Base-by-base conservation (phyloP, 2,888 invertebrate species). In the Tetragnatha montana region DNA sequence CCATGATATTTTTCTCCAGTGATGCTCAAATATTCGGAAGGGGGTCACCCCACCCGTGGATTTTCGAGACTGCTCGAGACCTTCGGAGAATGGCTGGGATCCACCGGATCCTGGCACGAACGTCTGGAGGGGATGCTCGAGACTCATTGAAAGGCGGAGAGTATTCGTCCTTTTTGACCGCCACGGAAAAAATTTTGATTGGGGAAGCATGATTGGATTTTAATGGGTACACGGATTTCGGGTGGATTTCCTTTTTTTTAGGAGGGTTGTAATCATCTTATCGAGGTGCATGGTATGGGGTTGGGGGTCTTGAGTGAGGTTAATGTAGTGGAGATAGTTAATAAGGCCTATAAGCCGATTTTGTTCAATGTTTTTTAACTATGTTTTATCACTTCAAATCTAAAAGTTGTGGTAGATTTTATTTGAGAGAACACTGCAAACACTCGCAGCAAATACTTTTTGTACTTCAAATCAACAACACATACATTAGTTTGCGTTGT, bases 41-140 rank as follows among this genome's bases (percentile, higher is more conserved):
- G 35, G 35, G 35, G 35, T 35, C 35, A 35, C 35, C 35, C 35
- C 35, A 35, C 35, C 35, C 35, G 35, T 35, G 35, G 35, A 35
- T 35, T 35, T 35, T 35, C 35, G 35, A 35, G 35, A 35, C 35
- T 35, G 35, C 35, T 35, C 35, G 35, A 35, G 75, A 35, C 83
- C 84, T 84, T 84, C 69, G 19, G 17, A 84, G 76, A 47, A 49
- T 69, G 84, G 84, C 84, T 75, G 84, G 75, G 47, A 75, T 47
- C 51, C 19, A 47, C 12, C 21, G 22, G 76, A 83, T 60, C 69
- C 76, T 74, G 60, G 84, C 21, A 69, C 74, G 69, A 21, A 74
- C 21, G 60, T 14, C 21, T 4, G 35, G 35, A 35, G 35, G 35
- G 35, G 35, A 80, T 22, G 60, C 51, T 79, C 68, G 21, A 79